phyloP scores from a whole-genome alignment of 2,888 invertebrate species.

The Trachelus troglodyta region DNA sequence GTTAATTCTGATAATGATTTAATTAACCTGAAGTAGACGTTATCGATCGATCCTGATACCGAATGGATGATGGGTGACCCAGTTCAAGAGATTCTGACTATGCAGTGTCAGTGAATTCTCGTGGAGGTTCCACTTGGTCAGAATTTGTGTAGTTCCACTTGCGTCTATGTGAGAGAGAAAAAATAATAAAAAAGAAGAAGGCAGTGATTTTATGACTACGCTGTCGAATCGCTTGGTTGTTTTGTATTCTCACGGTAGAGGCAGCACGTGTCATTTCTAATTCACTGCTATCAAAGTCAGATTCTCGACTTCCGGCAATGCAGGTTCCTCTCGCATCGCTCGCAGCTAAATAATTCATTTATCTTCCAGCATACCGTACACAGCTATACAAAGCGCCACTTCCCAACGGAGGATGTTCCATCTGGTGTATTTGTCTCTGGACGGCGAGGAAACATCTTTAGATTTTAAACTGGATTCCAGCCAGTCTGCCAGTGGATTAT shows the following conservation, averaged over 20 bases:
- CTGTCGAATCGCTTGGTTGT: neutral
- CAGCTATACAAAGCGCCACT: constrained; percentile 83
- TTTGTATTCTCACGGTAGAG: neutral
- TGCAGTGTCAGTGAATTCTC: neutral
- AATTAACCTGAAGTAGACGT: neutral
- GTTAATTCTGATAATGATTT: neutral
- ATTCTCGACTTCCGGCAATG: neutral
- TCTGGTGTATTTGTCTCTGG: constrained; percentile 77
- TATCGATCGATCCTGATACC: neutral
- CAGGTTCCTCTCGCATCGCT: neutral
- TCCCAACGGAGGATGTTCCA: constrained; percentile 81
- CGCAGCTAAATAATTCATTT: neutral
- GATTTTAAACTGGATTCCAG: constrained; percentile 85
- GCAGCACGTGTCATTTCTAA: neutral
- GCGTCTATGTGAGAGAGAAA: neutral
- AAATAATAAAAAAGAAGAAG: neutral
- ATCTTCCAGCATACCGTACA: constrained; percentile 78
- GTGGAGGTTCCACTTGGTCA: neutral
- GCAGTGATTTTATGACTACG: neutral
- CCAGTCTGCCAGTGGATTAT: constrained; percentile 84
- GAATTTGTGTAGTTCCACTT: neutral
- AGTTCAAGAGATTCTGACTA: neutral
- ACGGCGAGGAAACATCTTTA: constrained; percentile 76
- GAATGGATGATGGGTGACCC: neutral
- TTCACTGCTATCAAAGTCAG: neutral